Base-by-base conservation (phyloP, 2,113 vertebrate species). In the Dicentrarchus labrax region DNA sequence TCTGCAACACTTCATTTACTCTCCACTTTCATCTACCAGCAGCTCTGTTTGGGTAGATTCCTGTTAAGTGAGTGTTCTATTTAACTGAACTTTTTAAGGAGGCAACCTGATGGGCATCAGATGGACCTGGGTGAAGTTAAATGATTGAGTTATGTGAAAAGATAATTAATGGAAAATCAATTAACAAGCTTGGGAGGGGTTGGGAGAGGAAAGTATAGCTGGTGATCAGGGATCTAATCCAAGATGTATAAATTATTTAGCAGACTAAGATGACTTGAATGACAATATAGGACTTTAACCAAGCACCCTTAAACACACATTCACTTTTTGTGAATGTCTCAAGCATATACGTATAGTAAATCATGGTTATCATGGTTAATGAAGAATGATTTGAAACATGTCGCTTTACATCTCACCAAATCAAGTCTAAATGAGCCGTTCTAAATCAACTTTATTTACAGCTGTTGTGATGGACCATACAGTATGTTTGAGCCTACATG, bases 151-250 rank as follows among this genome's bases (percentile, higher is more conserved):
- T 91, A 93, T 92, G 85, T 87, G 89, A 93, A 94, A 95, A 95
- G 92, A 95, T 95, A 95, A 95, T 95, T 95, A 95, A 96, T 95
- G 93, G 92, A 88, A 91, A 95, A 95, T 95, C 95, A 93, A 95
- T 95, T 91, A 89, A 93, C 91, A 93, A 92, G 89, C 82, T 79
- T 67, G 84, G 89, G 82, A 91, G 72, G 76, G 74, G 78, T 85
- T 72, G 45, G 80, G 24, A 76, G 65, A 86, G 83, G 83, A 83
- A 91, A 85, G 79, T 88, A 91, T 82, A 78, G 90, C 30, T 53
- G 78, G 79, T 76, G 75, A 86, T 86, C 67, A 83, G 83, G 82
- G 87, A 94, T 94, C 92, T 93, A 94, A 95, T 96, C 91, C 91
- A 92, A 92, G 85, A 84, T 85, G 79, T 89, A 91, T 96, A 91